phyloP scores from a whole-genome alignment of 2,797 vertebrate species.

The Pempheris klunzingeri region DNA sequence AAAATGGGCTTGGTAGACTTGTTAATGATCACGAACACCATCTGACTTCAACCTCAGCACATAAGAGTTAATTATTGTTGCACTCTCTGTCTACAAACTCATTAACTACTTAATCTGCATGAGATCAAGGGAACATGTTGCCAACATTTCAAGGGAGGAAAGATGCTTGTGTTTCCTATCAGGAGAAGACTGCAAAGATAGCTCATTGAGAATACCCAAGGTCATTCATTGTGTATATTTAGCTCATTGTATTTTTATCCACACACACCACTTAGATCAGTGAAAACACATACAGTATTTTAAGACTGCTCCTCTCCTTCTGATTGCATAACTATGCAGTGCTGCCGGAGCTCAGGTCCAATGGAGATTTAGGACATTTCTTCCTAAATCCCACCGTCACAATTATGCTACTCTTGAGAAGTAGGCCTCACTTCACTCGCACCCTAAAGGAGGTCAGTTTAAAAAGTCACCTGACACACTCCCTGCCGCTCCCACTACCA shows the following conservation, averaged over 20 bases:
- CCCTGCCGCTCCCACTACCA: slow-evolving; percentile 4
- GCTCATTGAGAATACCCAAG: slow-evolving; percentile 68
- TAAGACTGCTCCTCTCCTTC: slow-evolving; percentile 49
- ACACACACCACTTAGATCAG: slow-evolving; percentile 29
- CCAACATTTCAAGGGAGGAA: slow-evolving; percentile 29
- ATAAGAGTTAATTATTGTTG: slow-evolving; percentile 11
- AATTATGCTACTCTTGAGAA: slow-evolving; percentile 65
- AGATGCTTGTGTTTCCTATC: slow-evolving; percentile 3
- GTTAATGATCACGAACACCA: background rate
- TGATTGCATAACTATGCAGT: slow-evolving; percentile 72
- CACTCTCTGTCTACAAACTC: slow-evolving; percentile 27
- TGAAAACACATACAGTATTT: slow-evolving; percentile 53
- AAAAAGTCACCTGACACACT: slow-evolving; percentile 25
- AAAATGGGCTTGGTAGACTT: slow-evolving; percentile 14
- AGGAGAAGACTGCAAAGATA: slow-evolving; percentile 52
- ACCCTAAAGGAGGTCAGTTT: slow-evolving; percentile 27
- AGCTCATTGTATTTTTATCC: slow-evolving; percentile 71
- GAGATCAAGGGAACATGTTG: slow-evolving; percentile 50
- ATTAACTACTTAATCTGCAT: slow-evolving; percentile 39
- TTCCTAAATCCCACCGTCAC: slow-evolving; percentile 23
- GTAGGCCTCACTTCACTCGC: slow-evolving; percentile 35
- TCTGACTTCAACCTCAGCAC: slow-evolving; percentile 10
- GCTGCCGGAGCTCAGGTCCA: slow-evolving; percentile 45
- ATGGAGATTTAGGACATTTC: slow-evolving; percentile 29
- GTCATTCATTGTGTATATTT: slow-evolving; percentile 72